Conservation (phyloP, 2,888 invertebrate species). For the Merodon equestris region DNA sequence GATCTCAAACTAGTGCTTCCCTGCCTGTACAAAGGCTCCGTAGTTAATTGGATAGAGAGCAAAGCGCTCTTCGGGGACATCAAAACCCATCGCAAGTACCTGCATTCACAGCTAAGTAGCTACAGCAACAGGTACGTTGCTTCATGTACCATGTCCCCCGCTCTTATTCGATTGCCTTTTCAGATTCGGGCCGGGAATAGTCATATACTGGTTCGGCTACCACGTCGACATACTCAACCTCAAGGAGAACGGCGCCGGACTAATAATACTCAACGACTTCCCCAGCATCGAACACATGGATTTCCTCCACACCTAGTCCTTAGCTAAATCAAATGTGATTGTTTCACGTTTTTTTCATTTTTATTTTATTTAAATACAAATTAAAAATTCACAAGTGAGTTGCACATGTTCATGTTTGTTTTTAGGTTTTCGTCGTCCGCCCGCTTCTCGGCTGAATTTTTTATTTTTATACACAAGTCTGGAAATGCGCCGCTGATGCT, state of each 20-base stretch:
- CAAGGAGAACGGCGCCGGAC: slow-evolving; percentile 83
- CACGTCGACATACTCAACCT: slow-evolving; percentile 81
- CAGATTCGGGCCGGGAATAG: slow-evolving; percentile 94
- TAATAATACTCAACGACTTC: slow-evolving; percentile 81
- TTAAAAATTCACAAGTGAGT: slow-evolving; percentile 69
- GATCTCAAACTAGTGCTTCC: slow-evolving; percentile 95
- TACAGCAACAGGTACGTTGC: slow-evolving; percentile 87
- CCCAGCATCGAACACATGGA: slow-evolving; percentile 80
- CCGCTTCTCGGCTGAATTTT: slow-evolving; percentile 17
- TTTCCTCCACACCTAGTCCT: slow-evolving; percentile 71
- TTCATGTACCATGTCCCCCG: background rate
- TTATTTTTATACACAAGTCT: slow-evolving; percentile 52
- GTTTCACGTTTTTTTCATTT: background rate
- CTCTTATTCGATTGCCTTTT: background rate
- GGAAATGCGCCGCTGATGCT: slow-evolving; percentile 63
- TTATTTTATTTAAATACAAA: slow-evolving; percentile 69
- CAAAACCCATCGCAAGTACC: slow-evolving; percentile 88
- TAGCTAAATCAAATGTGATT: slow-evolving; percentile 56
- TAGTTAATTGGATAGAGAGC: slow-evolving; percentile 97
- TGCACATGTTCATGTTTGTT: slow-evolving; percentile 48
- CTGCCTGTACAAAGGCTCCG: slow-evolving; percentile 89
- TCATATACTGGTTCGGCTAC: slow-evolving; percentile 98
- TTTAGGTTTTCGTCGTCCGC: slow-evolving; percentile 46
- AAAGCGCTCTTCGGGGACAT: slow-evolving; percentile 96
- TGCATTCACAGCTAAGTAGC: slow-evolving; percentile 90